Base-by-base conservation (phyloP, 1,140 invertebrate species). In the Lasaia peninsularis region DNA sequence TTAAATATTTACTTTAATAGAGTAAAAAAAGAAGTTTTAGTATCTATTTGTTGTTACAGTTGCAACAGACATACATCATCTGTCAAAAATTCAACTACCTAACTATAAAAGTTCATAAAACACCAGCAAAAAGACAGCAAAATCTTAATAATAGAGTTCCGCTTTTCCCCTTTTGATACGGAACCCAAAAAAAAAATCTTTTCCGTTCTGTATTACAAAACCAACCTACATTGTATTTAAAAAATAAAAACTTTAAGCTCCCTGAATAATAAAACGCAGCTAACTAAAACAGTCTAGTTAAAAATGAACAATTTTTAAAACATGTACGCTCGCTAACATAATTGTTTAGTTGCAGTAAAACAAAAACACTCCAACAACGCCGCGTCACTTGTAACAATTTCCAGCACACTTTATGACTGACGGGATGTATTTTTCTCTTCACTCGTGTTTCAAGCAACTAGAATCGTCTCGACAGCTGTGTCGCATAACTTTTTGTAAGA, bases 381-480 rank as follows among this genome's bases (percentile, higher is more conserved):
- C 55, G 51, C 31, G 58, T 48, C 54, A 50, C 53, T 60, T 35
- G 58, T 28, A 20, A 48, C 44, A 48, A 18, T 20, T 48, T 21
- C 44, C 44, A 48, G 44, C 44, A 48, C 58, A 62, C 56, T 57
- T 56, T 51, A 63, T 64, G 55, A 60, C 52, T 48, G 48, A 54
- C 50, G 60, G 50, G 14, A 62, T 55, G 40, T 64, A 63, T 61
- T 66, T 69, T 65, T 63, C 58, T 54, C 56, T 21, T 48, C 14
- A 48, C 40, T 55, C 58, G 31, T 58, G 57, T 62, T 63, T 58
- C 56, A 55, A 63, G 53, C 56, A 48, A 48, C 40, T 48, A 48
- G 40, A 48, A 48, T 20, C 18, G 40, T 63, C 69, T 69, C 69
- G 60, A 63, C 70, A 72, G 69, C 67, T 72, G 69, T 58, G 64